A percentile compares a stretch with the other conserved stretches of the same genome.
Conservation (phyloP, 2,797 vertebrate species). For the Halcyon smyrnensis region DNA sequence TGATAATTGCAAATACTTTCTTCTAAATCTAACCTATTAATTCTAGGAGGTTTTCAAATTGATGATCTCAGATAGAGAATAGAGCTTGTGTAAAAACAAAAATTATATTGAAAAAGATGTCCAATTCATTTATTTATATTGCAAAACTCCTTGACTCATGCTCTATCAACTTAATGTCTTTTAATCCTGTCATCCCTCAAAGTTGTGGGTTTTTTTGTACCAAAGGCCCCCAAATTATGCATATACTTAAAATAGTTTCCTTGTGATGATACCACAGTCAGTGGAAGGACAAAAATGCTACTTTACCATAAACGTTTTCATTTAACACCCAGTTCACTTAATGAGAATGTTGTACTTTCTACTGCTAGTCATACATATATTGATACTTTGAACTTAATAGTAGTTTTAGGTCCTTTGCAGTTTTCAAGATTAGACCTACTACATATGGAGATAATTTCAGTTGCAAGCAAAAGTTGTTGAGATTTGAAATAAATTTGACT, state of each 20-base stretch:
- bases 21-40: background rate
- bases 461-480: background rate
- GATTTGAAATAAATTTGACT: background rate
- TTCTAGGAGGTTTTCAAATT: background rate
- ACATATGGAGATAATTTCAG: background rate
- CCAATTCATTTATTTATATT: background rate
- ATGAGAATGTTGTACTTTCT: background rate
- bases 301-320: background rate
- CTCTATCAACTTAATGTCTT: background rate
- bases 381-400: background rate
- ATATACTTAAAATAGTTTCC: background rate
- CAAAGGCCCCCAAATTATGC: background rate
- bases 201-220: background rate
- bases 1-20: background rate
- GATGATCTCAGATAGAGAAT: background rate
- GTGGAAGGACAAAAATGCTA: background rate
- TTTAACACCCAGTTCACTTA: background rate
- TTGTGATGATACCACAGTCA: background rate
- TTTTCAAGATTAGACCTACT: background rate
- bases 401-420: background rate
- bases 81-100: background rate
- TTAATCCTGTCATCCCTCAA: background rate
- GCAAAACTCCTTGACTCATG: background rate
- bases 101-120: background rate
- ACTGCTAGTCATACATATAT: background rate